These are phyloP conservation scores for Platalea minor DNA, from an alignment of 2,797 vertebrate species.

Conservation along the genomic window DNA sequence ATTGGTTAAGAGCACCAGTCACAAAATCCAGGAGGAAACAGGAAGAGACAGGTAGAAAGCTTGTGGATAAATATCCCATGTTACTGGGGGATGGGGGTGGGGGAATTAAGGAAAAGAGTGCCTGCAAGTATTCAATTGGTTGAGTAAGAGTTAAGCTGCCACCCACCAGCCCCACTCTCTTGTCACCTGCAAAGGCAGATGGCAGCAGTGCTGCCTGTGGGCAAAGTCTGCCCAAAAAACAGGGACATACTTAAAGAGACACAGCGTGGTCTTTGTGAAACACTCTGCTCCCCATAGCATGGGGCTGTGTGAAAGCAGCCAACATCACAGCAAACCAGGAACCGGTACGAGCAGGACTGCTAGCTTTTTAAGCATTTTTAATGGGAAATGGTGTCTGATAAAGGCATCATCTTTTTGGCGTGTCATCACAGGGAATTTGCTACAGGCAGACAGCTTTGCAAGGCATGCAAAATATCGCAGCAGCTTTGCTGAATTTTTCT, in stretches of 20 bases:
- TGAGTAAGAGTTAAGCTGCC: background rate
- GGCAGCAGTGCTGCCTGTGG: background rate
- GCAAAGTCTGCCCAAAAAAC: background rate
- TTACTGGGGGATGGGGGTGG: background rate
- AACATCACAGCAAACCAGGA: background rate
- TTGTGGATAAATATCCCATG: background rate
- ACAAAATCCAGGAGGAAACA: background rate
- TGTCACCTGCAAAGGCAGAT: slow-evolving; percentile 15
- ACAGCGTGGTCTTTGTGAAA: background rate
- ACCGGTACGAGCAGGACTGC: background rate
- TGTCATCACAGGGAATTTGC: slow-evolving; percentile 19
- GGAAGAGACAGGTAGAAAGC: background rate
- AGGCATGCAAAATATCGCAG: background rate
- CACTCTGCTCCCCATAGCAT: background rate
- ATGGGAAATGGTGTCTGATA: background rate
- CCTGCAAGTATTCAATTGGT: background rate
- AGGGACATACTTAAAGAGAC: background rate
- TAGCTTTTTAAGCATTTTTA: background rate
- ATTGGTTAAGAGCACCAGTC: background rate
- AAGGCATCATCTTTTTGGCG: slow-evolving; percentile 23
- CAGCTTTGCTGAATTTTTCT: background rate
- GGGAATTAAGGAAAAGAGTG: background rate
- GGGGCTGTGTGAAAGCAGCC: background rate
- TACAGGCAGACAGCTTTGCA: background rate
- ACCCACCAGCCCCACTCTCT: background rate